Percentiles rank a stretch among this genome's conserved stretches.
These are phyloP conservation scores for Mythimna loreyi DNA, from an alignment of 2,888 invertebrate species.

Conservation along the genomic window DNA sequence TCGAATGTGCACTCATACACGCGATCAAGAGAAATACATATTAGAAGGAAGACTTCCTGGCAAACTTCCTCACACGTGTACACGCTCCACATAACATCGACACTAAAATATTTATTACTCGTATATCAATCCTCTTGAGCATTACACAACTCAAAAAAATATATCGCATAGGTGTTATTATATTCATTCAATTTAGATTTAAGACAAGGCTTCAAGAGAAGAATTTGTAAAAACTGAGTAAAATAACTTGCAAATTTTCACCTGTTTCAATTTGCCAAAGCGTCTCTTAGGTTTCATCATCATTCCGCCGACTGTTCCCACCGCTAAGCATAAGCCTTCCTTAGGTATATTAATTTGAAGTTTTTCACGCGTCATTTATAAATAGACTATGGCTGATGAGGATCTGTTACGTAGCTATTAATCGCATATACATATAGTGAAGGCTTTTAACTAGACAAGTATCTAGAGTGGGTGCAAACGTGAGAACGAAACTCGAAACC, in stretches of 20 bases:
- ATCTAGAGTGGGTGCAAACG: slow-evolving; percentile 9
- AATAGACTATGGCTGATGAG: not conserved
- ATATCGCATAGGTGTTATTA: not conserved
- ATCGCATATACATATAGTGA: not conserved
- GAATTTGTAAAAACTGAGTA: not conserved
- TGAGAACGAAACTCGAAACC: slow-evolving; percentile 38
- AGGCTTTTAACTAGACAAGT: slow-evolving; percentile 8
- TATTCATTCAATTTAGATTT: not conserved
- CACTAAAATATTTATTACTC: no score
- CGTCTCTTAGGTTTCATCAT: not conserved
- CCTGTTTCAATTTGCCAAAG: not conserved
- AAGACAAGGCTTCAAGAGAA: not conserved
- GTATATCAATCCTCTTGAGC: not conserved
- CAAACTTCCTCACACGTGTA: slow-evolving; percentile 14
- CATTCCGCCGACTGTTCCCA: not conserved
- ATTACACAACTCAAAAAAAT: not conserved
- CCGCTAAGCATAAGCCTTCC: not conserved
- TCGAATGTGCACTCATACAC: not conserved
- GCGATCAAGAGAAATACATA: not conserved
- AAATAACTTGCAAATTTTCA: not conserved
- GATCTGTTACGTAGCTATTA: not conserved
- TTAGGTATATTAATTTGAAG: not conserved
- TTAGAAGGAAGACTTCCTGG: slow-evolving; percentile 10
- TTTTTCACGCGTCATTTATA: no score
- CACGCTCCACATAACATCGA: slow-evolving; percentile 4